These are phyloP conservation scores for Lasiurus borealis DNA, from an alignment of 2,113 vertebrate genomes.

Conservation along the genomic window DNA sequence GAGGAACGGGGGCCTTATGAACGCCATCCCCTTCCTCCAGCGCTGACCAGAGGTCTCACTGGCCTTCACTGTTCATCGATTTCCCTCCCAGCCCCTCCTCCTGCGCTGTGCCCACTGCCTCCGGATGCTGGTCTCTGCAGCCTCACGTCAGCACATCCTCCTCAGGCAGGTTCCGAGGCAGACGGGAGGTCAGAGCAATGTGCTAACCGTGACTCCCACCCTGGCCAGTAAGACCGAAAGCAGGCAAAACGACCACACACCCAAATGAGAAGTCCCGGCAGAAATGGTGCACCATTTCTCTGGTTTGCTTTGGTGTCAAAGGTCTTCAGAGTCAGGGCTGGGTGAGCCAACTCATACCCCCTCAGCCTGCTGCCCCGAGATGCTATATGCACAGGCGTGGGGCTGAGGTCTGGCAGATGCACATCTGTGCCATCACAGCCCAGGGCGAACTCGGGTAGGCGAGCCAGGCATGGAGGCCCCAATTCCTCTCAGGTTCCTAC, in stretches of 20 bases:
- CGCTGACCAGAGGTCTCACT: not conserved
- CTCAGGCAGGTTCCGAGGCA: not conserved
- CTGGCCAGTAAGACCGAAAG: not conserved
- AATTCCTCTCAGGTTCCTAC: not conserved
- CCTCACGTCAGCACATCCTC: not conserved
- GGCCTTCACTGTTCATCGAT: not conserved
- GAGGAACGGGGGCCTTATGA: rapidly evolving
- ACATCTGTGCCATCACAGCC: not conserved
- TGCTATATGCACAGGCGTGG: not conserved
- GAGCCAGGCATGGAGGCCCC: not conserved
- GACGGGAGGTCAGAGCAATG: not conserved
- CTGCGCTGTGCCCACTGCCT: no score
- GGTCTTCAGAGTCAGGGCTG: not conserved
- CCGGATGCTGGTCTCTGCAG: not conserved
- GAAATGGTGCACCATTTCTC: not conserved
- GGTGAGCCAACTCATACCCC: not conserved
- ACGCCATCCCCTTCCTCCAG: not conserved
- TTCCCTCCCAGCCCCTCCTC: not conserved
- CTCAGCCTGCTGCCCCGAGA: not conserved
- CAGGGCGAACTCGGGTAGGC: not conserved
- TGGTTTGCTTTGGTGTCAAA: not conserved
- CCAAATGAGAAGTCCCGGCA: constrained; percentile 35
- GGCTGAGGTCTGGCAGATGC: not conserved
- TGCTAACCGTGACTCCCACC: not conserved
- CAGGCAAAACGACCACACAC: constrained; percentile 29